These are phyloP conservation scores for Cheilosia urbana DNA, from an alignment of 2,888 invertebrate species.

Conservation along the genomic window DNA sequence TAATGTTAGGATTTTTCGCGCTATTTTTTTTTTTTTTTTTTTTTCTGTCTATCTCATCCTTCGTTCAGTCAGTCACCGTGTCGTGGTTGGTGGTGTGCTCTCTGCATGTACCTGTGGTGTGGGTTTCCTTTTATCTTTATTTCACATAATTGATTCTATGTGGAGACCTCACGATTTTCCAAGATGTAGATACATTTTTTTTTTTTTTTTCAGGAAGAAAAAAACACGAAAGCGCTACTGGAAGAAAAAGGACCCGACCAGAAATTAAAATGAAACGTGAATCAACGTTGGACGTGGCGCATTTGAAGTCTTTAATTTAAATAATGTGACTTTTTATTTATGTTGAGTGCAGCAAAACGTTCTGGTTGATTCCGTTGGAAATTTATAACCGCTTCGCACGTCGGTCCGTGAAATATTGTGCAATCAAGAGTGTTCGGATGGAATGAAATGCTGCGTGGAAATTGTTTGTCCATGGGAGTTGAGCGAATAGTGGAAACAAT, in stretches of 20 bases:
- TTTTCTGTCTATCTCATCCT: background rate
- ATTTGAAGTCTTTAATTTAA: conserved; percentile 74
- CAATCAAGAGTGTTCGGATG: conserved; percentile 38
- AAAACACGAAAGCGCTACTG: background rate
- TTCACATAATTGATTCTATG: conserved; percentile 74
- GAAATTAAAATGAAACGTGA: conserved; percentile 74
- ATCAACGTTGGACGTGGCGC: conserved; percentile 59
- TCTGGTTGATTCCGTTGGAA: conserved; percentile 37
- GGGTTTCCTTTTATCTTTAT: conserved; percentile 69
- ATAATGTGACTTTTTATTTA: conserved; percentile 72
- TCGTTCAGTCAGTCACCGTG: conserved; percentile 40
- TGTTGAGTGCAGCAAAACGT: conserved; percentile 19
- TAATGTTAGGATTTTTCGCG: conserved; percentile 61
- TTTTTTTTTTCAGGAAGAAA: conserved; percentile 30
- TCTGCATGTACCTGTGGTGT: conserved; percentile 33
- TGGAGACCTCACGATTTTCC: conserved; percentile 69
- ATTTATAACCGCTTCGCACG: conserved; percentile 61
- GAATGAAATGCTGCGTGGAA: conserved; percentile 48
- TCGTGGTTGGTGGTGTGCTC: conserved; percentile 20
- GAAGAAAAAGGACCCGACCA: conserved; percentile 49
- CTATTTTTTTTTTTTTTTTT: conserved; percentile 27
- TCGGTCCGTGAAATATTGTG: conserved; percentile 55
- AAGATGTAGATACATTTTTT: conserved; percentile 12
- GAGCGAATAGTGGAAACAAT: conserved; percentile 54
- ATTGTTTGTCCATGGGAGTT: conserved; percentile 59